Evolutionary conservation across 2,113 vertebrate species (phyloP).

Genomic region (Psammodynastes pulverulentus): DNA sequence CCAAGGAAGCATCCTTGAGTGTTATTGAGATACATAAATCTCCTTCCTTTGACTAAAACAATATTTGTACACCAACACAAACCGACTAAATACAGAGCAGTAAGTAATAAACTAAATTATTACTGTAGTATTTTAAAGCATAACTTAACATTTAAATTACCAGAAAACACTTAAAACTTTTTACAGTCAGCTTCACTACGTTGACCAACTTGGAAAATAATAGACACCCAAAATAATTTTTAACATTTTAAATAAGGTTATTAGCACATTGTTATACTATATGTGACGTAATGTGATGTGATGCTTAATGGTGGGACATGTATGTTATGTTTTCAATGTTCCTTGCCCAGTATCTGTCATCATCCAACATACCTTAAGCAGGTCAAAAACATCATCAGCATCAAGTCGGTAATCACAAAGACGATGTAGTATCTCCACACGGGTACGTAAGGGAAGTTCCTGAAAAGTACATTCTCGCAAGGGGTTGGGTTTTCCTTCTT

Average conservation of each 20-base stretch:
- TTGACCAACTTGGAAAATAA: not conserved
- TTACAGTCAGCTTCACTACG: not conserved
- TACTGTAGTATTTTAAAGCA: not conserved
- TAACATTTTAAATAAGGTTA: not conserved
- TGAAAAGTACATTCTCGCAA: conserved; percentile 83
- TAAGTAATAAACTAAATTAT: not conserved
- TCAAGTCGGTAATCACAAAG: conserved; percentile 96
- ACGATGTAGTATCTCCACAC: conserved; percentile 90
- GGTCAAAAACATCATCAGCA: conserved; percentile 94
- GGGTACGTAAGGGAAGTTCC: conserved; percentile 82
- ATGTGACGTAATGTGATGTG: not conserved
- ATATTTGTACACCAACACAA: not conserved
- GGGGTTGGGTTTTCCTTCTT: conserved; percentile 95
- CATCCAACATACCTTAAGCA: conserved; percentile 85
- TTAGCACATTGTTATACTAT: not conserved
- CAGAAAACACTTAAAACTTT: not conserved
- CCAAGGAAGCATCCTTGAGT: not conserved
- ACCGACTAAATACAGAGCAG: not conserved
- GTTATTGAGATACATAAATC: not conserved
- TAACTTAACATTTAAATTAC: not conserved
- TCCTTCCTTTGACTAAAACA: not conserved
- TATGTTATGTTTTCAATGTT: not conserved
- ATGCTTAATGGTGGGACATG: not conserved
- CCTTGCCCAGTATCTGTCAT: not conserved
- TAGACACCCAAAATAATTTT: not conserved